Base-by-base conservation (phyloP, 2,888 invertebrate species). In the Argyresthia albistria region DNA sequence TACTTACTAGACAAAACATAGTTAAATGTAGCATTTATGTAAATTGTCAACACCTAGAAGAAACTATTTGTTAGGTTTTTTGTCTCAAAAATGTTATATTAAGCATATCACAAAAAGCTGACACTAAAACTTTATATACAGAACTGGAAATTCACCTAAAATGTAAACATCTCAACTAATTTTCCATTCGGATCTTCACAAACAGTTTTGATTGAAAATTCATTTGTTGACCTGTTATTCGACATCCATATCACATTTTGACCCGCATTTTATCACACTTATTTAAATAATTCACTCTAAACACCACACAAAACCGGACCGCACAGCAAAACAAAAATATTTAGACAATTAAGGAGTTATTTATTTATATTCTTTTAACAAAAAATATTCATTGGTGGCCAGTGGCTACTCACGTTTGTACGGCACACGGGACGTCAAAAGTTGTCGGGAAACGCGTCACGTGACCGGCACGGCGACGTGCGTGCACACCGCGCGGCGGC, bases 341-440 rank as follows among this genome's bases (percentile, higher is more conserved):
- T 14, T 8, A 8, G 12, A 43, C 12, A 43, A 12, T 12, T 14
- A 45, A 45, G 14, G 45, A 7, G 45, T 14, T 11, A 46, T 15
- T n/a, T n/a, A 37, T 37, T 37, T 15, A 15, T 14, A 12, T 45
- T 68, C 59, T 25, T n/a, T n/a, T n/a, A n/a, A 25, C 25, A 6
- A 64, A 65, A 71, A 73, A 77, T 72, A 73, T 68, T 72, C 79
- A 78, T 55, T 58, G n/a, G n/a, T n/a, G n/a, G 6, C 25, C 25
- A 6, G 25, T 25, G 25, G 65, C 10, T 79, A 83, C 84, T 84
- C 68, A 84, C 84, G 61, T 70, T 69, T 70, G 62, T 62, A 63
- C 62, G 61, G 69, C 64, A 63, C 67, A 62, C 10, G 63, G 69
- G 68, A 77, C 77, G 80, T 76, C 75, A 77, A 75, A 74, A 43